These are phyloP conservation scores for Beroe ovata DNA, from an alignment of 37 sponge, comb jelly and placozoan genomes.

Conservation along the genomic window DNA sequence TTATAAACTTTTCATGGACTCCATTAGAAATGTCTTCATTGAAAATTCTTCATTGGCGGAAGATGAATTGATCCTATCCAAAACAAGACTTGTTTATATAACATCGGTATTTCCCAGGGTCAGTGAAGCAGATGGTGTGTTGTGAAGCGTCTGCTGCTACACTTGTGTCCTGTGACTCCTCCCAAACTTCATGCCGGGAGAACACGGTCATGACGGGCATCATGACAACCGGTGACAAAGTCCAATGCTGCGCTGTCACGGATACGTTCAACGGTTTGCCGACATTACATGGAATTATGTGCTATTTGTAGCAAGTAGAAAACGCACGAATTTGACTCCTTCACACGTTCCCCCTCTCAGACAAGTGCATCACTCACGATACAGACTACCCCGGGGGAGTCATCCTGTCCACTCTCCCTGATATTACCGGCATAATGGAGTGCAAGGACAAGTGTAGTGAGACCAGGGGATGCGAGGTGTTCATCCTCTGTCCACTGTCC, in stretches of 20 bases:
- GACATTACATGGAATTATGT: no score
- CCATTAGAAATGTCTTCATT: no score
- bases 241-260: background rate
- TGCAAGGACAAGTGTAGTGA: background rate
- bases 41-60: no score
- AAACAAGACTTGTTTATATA: no score
- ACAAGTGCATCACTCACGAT: background rate
- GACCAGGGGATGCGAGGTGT: background rate
- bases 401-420: background rate
- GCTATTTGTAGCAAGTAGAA: no score
- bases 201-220: conserved; percentile 5
- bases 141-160: background rate
- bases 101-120: background rate
- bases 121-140: conserved; percentile 31
- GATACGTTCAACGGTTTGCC: conserved; percentile 2
- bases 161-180: conserved; percentile 4
- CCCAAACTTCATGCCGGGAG: background rate
- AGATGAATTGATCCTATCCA: no score
- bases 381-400: conserved; percentile 35
- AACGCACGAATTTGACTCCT: no score
- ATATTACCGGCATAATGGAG: background rate
- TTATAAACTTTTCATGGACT: no score
- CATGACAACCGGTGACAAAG: background rate
- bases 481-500: conserved; percentile 1
- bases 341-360: background rate